Evolutionary conservation across 2,888 invertebrate species (phyloP), one percentile per base, ranked within the genome.

Genomic region (Cephalotes varians): DNA sequence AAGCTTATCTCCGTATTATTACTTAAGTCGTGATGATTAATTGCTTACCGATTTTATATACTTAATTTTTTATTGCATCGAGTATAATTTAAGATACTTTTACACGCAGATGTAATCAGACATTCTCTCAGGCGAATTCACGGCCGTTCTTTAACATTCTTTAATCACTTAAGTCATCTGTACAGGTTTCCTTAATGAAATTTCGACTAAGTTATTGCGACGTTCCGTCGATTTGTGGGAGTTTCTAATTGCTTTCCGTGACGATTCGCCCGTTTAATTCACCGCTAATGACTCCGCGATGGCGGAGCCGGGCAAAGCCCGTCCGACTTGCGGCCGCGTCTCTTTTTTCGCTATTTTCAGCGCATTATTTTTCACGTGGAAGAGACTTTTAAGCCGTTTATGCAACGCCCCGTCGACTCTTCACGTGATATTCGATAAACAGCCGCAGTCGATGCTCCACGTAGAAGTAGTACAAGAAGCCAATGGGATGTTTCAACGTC

Each of bases 341-440:
- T 69, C 51, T 79, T 65, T 79, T 60, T 67, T 49, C 67, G 51
- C 74, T 85, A 85, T 87, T 83, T 73, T 56, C 49, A 47, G 54
- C 83, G 51, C 49, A 69, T 87, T 87, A 80, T 72, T 83, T n/a
- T 83, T 72, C 87, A 64, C 71, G 49, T 67, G 40, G 71, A 85
- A 69, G 58, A 49, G 64, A 64, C 67, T 85, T 85, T 83, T 71
- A 65, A 71, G 56, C 34, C 37, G 58, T 84, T 86, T 86, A 77
- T 82, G 82, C 73, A 86, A 86, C 82, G 76, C 67, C 9, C 67
- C 60, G 54, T 67, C 54, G 81, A 69, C 25, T 79, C 56, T 67
- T 76, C 67, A 58, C 58, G 49, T 74, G 64, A 56, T 34, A 64
- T 5, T 37, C 56, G n/a, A 60, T 67, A 84, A 82, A 84, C 60